Percentiles rank a stretch among this genome's conserved stretches.
Conservation (phyloP, 2,888 invertebrate genomes). For the Drosophila meridiana region DNA sequence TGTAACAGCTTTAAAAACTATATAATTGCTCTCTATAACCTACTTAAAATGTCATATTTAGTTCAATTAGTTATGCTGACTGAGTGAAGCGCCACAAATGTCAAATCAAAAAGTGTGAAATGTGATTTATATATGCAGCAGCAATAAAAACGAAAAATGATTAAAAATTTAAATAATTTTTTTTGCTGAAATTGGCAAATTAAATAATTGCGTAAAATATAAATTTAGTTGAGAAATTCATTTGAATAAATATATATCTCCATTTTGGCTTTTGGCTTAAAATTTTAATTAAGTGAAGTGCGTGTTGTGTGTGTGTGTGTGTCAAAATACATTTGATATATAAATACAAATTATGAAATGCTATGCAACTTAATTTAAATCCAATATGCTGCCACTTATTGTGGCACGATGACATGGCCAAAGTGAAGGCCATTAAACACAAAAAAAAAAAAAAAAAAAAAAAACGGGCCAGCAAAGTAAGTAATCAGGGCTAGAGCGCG, state of each 20-base stretch:
- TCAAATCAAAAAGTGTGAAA: constrained; percentile 13
- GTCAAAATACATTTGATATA: constrained; percentile 3
- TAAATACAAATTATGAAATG: neutral
- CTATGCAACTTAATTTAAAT: constrained; percentile 37
- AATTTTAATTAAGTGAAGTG: constrained; percentile 3
- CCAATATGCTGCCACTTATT: constrained; percentile 57
- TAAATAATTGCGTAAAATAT: constrained; percentile 20
- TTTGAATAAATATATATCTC: neutral
- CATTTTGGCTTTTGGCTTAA: neutral
- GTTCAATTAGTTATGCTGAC: neutral
- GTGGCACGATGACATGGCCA: constrained; percentile 44
- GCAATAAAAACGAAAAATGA: constrained; percentile 4
- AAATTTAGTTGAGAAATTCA: neutral
- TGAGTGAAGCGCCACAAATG: neutral
- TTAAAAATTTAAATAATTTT: constrained; percentile 12
- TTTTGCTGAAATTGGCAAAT: constrained; percentile 25
- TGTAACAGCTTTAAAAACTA: neutral
- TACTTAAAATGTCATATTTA: neutral
- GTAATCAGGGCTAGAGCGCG: constrained; percentile 37
- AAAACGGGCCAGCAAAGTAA: constrained; percentile 29
- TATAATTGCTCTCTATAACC: neutral
- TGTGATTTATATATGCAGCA: constrained; percentile 5
- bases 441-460: neutral
- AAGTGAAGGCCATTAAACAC: constrained; percentile 32
- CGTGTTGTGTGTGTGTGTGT: neutral